These are phyloP conservation scores for Orchesella cincta DNA, from an alignment of 1,140 invertebrate species.

Conservation along the genomic window DNA sequence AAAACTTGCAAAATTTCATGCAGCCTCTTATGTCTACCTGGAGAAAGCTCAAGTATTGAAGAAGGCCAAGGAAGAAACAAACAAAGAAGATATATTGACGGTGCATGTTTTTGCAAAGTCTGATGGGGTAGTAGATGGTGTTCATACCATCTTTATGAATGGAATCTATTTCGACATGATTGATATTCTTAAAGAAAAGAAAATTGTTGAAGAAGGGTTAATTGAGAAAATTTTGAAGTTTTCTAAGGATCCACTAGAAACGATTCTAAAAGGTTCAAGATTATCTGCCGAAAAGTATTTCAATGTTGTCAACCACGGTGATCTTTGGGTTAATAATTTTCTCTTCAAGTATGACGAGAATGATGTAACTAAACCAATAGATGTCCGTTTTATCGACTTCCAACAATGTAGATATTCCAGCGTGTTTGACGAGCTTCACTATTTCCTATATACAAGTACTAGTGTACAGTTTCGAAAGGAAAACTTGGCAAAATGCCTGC, in stretches of 20 bases:
- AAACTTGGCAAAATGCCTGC: background rate
- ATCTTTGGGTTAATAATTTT: slow-evolving; percentile 56
- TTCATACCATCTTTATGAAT: background rate
- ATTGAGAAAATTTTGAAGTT: background rate
- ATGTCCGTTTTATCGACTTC: slow-evolving; percentile 49
- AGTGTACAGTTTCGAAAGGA: slow-evolving; percentile 31
- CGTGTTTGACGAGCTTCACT: slow-evolving; percentile 42
- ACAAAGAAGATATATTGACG: background rate
- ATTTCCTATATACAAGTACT: slow-evolving; percentile 40
- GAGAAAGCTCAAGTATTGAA: too few relatives aligned
- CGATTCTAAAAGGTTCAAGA: background rate
- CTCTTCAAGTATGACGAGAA: slow-evolving; percentile 59
- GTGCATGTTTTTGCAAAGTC: background rate
- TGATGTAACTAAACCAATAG: slow-evolving; percentile 52
- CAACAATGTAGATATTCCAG: slow-evolving; percentile 38
- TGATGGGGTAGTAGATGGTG: background rate
- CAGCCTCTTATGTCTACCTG: background rate
- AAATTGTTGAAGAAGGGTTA: too few relatives aligned
- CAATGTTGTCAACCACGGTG: slow-evolving; percentile 60
- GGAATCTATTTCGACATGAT: background rate
- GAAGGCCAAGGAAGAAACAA: background rate
- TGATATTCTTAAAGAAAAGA: background rate
- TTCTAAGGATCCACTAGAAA: background rate
- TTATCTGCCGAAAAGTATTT: slow-evolving; percentile 34
- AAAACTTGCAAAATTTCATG: background rate